A percentile compares a stretch with the other conserved stretches of the same genome.
phyloP scores from a whole-genome alignment of 2,797 vertebrate genomes.

The Choloepus didactylus region DNA sequence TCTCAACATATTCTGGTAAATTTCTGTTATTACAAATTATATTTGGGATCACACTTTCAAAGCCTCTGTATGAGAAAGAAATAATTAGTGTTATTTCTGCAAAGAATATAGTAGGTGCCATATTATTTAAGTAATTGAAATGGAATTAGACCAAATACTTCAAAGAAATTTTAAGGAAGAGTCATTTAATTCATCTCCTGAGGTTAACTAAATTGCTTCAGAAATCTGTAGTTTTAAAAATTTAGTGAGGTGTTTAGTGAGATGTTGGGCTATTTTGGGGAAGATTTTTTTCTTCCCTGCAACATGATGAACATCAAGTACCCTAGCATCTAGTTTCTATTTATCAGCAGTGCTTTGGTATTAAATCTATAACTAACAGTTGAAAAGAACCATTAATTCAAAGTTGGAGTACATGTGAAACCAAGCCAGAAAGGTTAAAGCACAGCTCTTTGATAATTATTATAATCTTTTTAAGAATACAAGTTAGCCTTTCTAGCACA shows the following conservation, averaged over 20 bases:
- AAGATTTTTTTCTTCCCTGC: not conserved
- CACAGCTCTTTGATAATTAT: slow-evolving; percentile 41
- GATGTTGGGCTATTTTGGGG: slow-evolving; percentile 35
- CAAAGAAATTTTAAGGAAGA: slow-evolving; percentile 43
- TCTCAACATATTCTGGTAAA: not conserved
- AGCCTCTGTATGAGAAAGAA: slow-evolving; percentile 1
- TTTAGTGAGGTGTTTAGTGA: slow-evolving; percentile 4
- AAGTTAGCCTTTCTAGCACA: slow-evolving; percentile 38
- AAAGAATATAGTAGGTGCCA: slow-evolving; percentile 1
- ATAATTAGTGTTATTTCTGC: slow-evolving; percentile 41
- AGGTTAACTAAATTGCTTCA: slow-evolving; percentile 23
- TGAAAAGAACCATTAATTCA: slow-evolving; percentile 67
- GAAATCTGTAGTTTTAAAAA: slow-evolving; percentile 59
- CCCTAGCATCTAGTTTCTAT: slow-evolving; percentile 47
- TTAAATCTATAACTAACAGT: slow-evolving; percentile 61
- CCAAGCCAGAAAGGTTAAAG: slow-evolving; percentile 59
- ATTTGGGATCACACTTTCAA: slow-evolving; percentile 24
- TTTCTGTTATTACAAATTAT: slow-evolving; percentile 43
- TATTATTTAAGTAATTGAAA: slow-evolving; percentile 49
- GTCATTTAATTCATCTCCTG: slow-evolving; percentile 40
- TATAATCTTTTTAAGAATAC: slow-evolving; percentile 56
- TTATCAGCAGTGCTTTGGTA: slow-evolving; percentile 71
- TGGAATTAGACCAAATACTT: slow-evolving; percentile 46
- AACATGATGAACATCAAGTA: slow-evolving; percentile 42
- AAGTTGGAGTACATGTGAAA: slow-evolving; percentile 58